Evolutionary conservation across 2,888 invertebrate genomes (phyloP).

Genomic region (Ischnus inquisitorius): DNA sequence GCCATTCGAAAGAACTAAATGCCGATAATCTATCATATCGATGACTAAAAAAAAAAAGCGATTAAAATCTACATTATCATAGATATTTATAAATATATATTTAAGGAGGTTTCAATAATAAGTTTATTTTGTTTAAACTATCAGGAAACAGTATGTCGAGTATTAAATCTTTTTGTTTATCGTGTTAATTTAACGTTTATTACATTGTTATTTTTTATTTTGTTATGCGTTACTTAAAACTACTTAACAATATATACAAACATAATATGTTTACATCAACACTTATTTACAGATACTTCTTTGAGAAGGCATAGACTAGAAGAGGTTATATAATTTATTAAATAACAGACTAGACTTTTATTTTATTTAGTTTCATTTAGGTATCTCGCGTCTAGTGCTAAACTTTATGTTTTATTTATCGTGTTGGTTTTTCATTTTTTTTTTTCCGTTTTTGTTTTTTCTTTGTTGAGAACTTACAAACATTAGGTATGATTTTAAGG

Average conservation of each 20-base stretch:
- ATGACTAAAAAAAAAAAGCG: slow-evolving; percentile 34
- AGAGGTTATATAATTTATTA: slow-evolving; percentile 70
- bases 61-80: slow-evolving; percentile 37
- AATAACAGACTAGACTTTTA: slow-evolving; percentile 69
- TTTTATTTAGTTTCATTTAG: slow-evolving; percentile 57
- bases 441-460: slow-evolving; percentile 30
- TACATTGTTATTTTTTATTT: slow-evolving; percentile 70
- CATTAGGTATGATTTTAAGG: slow-evolving; percentile 66
- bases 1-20: slow-evolving; percentile 37
- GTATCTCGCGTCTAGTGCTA: slow-evolving; percentile 67
- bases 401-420: slow-evolving; percentile 58
- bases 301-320: slow-evolving; percentile 72
- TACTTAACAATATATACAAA: slow-evolving; percentile 78
- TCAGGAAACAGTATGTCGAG: slow-evolving; percentile 67
- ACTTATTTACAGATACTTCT: slow-evolving; percentile 74
- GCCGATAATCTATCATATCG: slow-evolving; percentile 31
- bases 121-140: slow-evolving; percentile 60
- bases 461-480: slow-evolving; percentile 60
- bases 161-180: slow-evolving; percentile 67
- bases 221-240: slow-evolving; percentile 74
- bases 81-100: slow-evolving; percentile 34
- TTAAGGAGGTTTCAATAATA: slow-evolving; percentile 44
- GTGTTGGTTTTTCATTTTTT: slow-evolving; percentile 25
- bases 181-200: slow-evolving; percentile 74
- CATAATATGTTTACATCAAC: slow-evolving; percentile 76